Evolutionary conservation across 2,113 vertebrate genomes (phyloP), one percentile per base, ranked within the genome.

Genomic region (Myrmophylax atrothorax): DNA sequence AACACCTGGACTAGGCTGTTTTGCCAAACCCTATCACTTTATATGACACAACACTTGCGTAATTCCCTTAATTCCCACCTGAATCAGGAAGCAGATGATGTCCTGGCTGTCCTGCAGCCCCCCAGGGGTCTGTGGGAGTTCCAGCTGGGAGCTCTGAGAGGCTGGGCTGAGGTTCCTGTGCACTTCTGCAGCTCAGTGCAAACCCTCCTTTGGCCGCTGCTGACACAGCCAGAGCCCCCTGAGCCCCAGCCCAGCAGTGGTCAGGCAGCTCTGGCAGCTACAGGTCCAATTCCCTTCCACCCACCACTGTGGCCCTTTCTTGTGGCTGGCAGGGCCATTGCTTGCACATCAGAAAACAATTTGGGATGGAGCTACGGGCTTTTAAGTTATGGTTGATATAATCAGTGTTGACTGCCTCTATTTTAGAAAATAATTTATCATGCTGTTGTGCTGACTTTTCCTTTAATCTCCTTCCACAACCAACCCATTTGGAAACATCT

Each of bases 101-200:
- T 33, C 33, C 38, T 40, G 1, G 29, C 16, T 25, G 37, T 20
- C 1, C 2, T 9, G 18, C 40, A 29, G 47, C 17, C 24, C 56
- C 58, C 22, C 7, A 6, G 1, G 25, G 59, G 5, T 47, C 5
- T 23, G 12, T 12, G 3, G 20, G 15, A 18, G 46, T 9, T 40
- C 7, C 3, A 18, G 40, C 28, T 12, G 17, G 25, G 75, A 63
- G 17, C 33, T 15, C 2, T 2, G 10, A 10, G 62, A 20, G 58
- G 22, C 18, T 11, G 3, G n/a, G 14, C 7, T 0, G 3, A 3
- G 3, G 31, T 68, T 46, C 49, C 81, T 49, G 14, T 2, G 2
- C 7, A 1, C 11, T 42, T 14, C 24, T 35, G 40, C 23, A 18
- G 13, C 64, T 7, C 0, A 0, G 10, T 35, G 52, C 76, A 52